A percentile compares a stretch with the other conserved stretches of the same genome.
phyloP scores from a whole-genome alignment of 1,140 invertebrate genomes.

The Muscidifurax raptorellus region DNA sequence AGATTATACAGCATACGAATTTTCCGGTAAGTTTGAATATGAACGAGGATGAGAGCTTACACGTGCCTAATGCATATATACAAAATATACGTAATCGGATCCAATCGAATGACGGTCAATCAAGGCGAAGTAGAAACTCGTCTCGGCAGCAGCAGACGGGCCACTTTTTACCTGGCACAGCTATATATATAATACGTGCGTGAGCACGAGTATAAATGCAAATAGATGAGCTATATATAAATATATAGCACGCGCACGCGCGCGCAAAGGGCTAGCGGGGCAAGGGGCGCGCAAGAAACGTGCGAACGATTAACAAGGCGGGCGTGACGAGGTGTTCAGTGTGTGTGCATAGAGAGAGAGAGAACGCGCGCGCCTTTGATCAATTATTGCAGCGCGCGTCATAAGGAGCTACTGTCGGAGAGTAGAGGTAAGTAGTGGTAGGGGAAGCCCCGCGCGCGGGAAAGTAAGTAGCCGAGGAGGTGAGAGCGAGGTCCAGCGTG shows the following conservation, averaged over 20 bases:
- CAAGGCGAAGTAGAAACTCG: no score
- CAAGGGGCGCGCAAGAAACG: neutral
- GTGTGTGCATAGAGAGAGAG: neutral
- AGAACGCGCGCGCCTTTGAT: constrained; percentile 5
- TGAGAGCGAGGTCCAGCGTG: neutral
- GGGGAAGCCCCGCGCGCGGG: neutral
- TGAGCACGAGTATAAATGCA: neutral
- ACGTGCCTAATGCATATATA: no score
- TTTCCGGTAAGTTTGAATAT: no score
- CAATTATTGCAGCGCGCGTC: constrained; percentile 13
- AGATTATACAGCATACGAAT: no score
- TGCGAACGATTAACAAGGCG: constrained; percentile 12
- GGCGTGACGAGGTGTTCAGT: neutral
- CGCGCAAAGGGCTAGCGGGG: neutral
- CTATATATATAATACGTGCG: no score
- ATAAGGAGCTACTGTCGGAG: neutral
- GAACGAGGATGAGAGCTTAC: no score
- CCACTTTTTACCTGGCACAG: neutral
- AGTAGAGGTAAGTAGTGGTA: neutral
- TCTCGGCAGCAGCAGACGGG: no score
- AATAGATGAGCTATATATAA: neutral
- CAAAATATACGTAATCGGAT: no score
- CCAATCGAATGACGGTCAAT: no score
- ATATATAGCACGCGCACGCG: no score
- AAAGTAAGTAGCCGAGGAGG: neutral